Conservation (phyloP, 2,113 vertebrate genomes). For the Tychaedon coryphoeus region DNA sequence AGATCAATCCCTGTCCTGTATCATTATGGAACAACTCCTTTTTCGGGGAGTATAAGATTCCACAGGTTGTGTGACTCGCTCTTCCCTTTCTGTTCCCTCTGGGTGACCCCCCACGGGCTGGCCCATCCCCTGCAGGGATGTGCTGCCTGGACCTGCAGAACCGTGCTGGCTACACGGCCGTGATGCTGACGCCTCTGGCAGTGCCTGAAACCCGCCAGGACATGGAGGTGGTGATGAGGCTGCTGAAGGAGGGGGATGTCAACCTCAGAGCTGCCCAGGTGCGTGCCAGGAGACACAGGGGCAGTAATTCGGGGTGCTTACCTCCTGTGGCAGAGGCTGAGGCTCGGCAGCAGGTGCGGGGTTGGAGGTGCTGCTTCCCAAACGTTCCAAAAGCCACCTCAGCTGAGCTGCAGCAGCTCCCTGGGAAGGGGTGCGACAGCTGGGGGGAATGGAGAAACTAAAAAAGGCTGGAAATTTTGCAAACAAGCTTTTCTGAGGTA, state of each 20-base stretch:
- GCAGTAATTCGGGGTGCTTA: fast-evolving
- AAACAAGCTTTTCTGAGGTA: neutral
- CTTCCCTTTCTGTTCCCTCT: neutral
- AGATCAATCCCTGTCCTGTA: neutral
- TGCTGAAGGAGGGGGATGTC: conserved; percentile 86
- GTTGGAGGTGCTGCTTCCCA: neutral
- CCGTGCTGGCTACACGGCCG: conserved; percentile 90
- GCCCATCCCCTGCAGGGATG: conserved; percentile 38
- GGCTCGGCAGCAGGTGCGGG: fast-evolving
- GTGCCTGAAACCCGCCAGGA: conserved; percentile 85
- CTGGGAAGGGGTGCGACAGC: neutral
- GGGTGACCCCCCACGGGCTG: fast-evolving
- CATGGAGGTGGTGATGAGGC: conserved; percentile 89
- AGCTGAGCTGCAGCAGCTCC: neutral
- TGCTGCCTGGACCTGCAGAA: conserved; percentile 89
- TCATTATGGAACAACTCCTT: neutral
- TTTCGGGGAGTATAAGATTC: neutral
- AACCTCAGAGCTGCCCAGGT: conserved; percentile 91
- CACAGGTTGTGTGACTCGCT: neutral
- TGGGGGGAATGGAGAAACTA: neutral
- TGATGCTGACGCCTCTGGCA: conserved; percentile 93
- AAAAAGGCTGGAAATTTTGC: neutral
- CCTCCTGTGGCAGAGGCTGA: fast-evolving
- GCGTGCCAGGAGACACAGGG: neutral
- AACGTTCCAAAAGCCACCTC: neutral